Conservation (phyloP, 2,888 invertebrate genomes). For the Cetonia aurata region DNA sequence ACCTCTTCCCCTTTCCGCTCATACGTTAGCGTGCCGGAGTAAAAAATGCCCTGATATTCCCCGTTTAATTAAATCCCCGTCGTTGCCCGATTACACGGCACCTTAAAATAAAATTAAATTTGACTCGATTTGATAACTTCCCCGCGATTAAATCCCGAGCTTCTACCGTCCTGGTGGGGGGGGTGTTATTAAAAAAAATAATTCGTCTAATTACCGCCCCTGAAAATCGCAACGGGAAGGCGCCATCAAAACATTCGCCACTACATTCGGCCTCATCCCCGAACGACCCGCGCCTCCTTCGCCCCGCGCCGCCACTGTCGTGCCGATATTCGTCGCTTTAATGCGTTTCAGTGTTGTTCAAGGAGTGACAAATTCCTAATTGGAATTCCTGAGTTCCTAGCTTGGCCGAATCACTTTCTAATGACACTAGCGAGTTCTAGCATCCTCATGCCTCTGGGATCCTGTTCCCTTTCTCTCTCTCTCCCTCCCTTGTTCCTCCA, state of each 20-base stretch:
- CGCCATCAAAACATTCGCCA: constrained; percentile 11
- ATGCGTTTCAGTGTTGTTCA: constrained; percentile 59
- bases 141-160: constrained; percentile 8
- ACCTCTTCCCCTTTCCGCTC: neutral
- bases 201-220: constrained; percentile 11
- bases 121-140: constrained; percentile 5
- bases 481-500: constrained; percentile 18
- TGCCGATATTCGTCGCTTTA: constrained; percentile 53
- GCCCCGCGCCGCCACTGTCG: constrained; percentile 6
- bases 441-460: neutral
- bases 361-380: constrained; percentile 67
- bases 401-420: constrained; percentile 62
- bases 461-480: neutral
- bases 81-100: constrained; percentile 3
- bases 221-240: neutral
- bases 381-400: constrained; percentile 65
- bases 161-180: neutral
- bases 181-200: constrained; percentile 3
- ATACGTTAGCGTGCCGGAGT: neutral
- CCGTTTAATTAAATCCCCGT: constrained; percentile 9
- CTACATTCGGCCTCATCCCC: too few species aligned
- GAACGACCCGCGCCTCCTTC: neutral
- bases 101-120: constrained; percentile 25
- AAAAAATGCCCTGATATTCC: constrained; percentile 9
- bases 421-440: constrained; percentile 61